Percentiles rank a stretch among this genome's conserved stretches.
Conservation (phyloP, 2,888 invertebrate species). For the Blera fallax region DNA sequence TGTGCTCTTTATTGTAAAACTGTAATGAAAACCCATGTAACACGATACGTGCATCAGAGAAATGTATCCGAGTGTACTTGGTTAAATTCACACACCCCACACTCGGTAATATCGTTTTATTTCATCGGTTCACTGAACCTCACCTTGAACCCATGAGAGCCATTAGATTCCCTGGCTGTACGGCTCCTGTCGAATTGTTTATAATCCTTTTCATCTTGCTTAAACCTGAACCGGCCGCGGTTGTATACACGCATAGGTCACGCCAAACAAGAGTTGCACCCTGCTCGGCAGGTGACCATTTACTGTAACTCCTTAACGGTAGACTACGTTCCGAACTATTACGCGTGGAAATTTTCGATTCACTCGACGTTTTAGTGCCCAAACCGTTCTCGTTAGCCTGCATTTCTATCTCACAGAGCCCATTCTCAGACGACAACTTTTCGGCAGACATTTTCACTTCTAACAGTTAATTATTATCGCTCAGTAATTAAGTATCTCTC, state of each 20-base stretch:
- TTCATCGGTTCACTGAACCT: slow-evolving; percentile 74
- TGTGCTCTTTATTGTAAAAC: slow-evolving; percentile 3
- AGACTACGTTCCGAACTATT: slow-evolving; percentile 80
- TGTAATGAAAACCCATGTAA: slow-evolving; percentile 24
- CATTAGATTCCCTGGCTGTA: slow-evolving; percentile 90
- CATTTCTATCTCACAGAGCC: slow-evolving; percentile 55
- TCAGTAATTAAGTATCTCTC: not conserved
- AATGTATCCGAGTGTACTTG: not conserved
- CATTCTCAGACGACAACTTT: slow-evolving; percentile 30
- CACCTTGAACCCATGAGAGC: slow-evolving; percentile 94
- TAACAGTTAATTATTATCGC: slow-evolving; percentile 20
- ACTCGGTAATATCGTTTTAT: not conserved
- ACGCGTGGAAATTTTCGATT: slow-evolving; percentile 76
- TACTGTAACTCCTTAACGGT: slow-evolving; percentile 82
- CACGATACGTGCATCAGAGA: slow-evolving; percentile 1
- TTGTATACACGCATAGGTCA: slow-evolving; percentile 88
- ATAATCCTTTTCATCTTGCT: slow-evolving; percentile 87
- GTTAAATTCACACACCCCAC: not conserved
- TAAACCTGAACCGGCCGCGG: slow-evolving; percentile 81
- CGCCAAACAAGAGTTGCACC: slow-evolving; percentile 91
- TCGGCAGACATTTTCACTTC: slow-evolving; percentile 52
- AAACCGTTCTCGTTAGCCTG: slow-evolving; percentile 35
- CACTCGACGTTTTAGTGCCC: slow-evolving; percentile 61
- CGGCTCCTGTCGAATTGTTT: slow-evolving; percentile 91
- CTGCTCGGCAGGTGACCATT: slow-evolving; percentile 84